phyloP scores from a whole-genome alignment of 2,113 vertebrate species.

The Neodon shergylaensis region DNA sequence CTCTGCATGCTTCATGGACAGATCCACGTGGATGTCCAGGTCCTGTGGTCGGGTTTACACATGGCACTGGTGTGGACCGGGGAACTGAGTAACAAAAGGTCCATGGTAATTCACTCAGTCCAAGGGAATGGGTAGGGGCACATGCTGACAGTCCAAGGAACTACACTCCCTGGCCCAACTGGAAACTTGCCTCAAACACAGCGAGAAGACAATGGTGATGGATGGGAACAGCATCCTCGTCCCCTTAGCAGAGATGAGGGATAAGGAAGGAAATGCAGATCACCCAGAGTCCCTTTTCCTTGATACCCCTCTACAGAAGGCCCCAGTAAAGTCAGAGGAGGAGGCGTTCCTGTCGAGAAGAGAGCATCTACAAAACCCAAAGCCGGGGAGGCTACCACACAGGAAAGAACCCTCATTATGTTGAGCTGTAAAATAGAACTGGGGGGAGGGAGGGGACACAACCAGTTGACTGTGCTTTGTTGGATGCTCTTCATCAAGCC shows the following conservation, averaged over 20 bases:
- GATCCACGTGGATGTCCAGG: rapidly evolving
- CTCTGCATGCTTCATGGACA: rapidly evolving
- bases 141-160: neutral
- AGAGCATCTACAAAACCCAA: neutral
- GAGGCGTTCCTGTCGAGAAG: neutral
- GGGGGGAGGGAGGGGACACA: neutral
- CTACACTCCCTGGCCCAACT: neutral
- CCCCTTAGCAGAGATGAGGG: neutral
- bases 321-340: neutral
- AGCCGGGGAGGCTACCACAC: neutral
- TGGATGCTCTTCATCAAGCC: neutral
- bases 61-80: neutral
- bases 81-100: neutral
- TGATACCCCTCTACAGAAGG: neutral
- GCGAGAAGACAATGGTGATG: neutral
- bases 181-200: neutral
- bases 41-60: rapidly evolving
- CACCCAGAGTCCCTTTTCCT: neutral
- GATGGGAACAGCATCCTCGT: neutral
- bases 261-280: neutral
- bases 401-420: neutral
- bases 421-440: neutral
- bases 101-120: neutral
- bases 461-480: neutral
- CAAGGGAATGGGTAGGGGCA: neutral